phyloP scores from a whole-genome alignment of 2,888 invertebrate genomes.

The Melolontha melolontha region DNA sequence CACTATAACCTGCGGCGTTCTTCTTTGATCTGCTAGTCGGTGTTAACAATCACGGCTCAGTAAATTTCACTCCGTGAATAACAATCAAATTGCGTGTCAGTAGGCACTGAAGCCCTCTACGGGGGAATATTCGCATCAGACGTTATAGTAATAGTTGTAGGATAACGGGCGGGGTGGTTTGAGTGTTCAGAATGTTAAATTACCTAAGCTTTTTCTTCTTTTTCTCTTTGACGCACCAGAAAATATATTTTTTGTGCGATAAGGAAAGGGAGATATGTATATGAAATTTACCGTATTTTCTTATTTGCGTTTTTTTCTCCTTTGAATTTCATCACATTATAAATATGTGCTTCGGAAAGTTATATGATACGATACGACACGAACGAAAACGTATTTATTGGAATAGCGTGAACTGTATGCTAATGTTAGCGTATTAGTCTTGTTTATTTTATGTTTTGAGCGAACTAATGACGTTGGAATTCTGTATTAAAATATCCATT shows the following conservation, averaged over 20 bases:
- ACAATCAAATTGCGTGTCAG: conserved; percentile 55
- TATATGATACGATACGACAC: background rate
- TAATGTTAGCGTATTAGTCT: too few species aligned
- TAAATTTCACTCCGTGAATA: conserved; percentile 55
- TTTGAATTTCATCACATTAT: background rate
- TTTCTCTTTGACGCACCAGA: too few species aligned
- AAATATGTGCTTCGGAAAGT: background rate
- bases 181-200: too few species aligned
- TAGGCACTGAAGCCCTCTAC: conserved; percentile 16
- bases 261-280: too few species aligned
- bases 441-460: too few species aligned
- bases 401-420: too few species aligned
- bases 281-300: too few species aligned
- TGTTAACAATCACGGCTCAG: conserved; percentile 59
- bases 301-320: background rate
- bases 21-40: conserved; percentile 58
- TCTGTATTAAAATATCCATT: too few species aligned
- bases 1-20: conserved; percentile 48
- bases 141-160: conserved; percentile 1
- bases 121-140: conserved; percentile 11
- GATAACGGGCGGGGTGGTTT: background rate
- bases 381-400: background rate
- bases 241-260: too few species aligned
- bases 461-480: too few species aligned
- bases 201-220: too few species aligned